Evolutionary conservation across 2,113 vertebrate species (phyloP).

Genomic region (Phyllostomus hastatus): DNA sequence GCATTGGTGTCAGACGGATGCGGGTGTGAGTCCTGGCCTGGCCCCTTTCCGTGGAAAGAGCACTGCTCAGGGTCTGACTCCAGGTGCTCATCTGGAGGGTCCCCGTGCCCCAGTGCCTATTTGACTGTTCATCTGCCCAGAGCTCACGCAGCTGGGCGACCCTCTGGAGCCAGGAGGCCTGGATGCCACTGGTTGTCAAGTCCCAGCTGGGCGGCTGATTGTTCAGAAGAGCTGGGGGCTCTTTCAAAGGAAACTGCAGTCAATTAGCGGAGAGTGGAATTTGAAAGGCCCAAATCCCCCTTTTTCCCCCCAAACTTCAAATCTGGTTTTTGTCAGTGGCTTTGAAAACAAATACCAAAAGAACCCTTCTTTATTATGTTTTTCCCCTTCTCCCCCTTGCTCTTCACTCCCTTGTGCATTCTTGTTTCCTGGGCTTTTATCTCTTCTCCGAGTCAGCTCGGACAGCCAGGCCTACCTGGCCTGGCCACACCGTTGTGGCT

Average conservation of each 20-base stretch:
- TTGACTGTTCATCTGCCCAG: not conserved
- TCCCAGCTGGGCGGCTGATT: slow-evolving; percentile 67
- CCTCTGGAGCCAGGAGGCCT: slow-evolving; percentile 65
- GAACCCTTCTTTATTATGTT: slow-evolving; percentile 51
- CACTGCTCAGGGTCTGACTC: not conserved
- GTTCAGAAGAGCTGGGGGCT: slow-evolving; percentile 66
- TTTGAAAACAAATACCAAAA: slow-evolving; percentile 69
- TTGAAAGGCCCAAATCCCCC: slow-evolving; percentile 68
- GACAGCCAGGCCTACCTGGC: not conserved
- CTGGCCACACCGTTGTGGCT: not conserved
- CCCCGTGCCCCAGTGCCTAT: not conserved
- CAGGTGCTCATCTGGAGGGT: not conserved
- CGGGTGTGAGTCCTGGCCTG: not conserved
- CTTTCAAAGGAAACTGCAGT: slow-evolving; percentile 68
- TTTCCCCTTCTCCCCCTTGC: slow-evolving; percentile 19
- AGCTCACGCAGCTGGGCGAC: not conserved
- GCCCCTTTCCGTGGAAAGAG: not conserved
- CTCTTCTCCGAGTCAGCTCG: slow-evolving; percentile 33
- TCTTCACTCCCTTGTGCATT: not conserved
- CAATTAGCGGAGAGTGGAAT: slow-evolving; percentile 72
- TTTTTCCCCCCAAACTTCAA: slow-evolving; percentile 55
- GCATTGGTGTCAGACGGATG: not conserved
- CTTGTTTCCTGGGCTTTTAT: slow-evolving; percentile 61
- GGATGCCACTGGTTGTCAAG: slow-evolving; percentile 8
- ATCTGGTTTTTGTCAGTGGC: slow-evolving; percentile 71